Evolutionary conservation across 2,113 vertebrate genomes (phyloP), one percentile per base, ranked within the genome.

Genomic region (Uropsilus gracilis): DNA sequence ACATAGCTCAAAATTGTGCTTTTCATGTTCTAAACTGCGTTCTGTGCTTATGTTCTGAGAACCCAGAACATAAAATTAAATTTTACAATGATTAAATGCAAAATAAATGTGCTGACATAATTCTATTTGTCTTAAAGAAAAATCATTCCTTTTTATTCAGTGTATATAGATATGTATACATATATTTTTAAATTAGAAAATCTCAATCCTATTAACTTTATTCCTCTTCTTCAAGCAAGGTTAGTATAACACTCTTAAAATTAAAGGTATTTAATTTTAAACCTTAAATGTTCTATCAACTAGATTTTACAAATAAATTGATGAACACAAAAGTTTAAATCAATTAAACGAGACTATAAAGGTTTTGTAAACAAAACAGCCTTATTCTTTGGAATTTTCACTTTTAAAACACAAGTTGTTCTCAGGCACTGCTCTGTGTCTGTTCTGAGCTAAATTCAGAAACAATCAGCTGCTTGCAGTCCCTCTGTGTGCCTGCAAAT

Each of bases 391-490:
- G 42, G 48, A 89, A 89, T 81, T 95, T 96, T 94, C 34, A 86
- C 77, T 80, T 88, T 85, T 75, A 73, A 69, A 86, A 77, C 28
- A 87, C 20, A n/a, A 73, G 50, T 85, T 93, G 77, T 95, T 94
- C 71, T 89, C 69, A 64, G 73, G 20, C 71, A 88, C 26, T 82
- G 63, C 68, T 93, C 72, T 76, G 24, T 93, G 32, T 73, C 91
- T 96, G 46, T 53, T 44, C 46, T 85, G 75, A 91, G 86, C 61
- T 97, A 97, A 95, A 96, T 96, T 95, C 91, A 87, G 91, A 95
- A 94, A 86, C 44, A 95, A 90, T 96, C 86, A 96, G 84, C 86
- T 89, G 75, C 26, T 72, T 94, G 34, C 71, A 72, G 32, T 50
- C 81, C 50, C 20, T 94, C 26, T 28, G 3, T 68, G 34, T 91